phyloP scores from a whole-genome alignment of 2,888 invertebrate genomes.

The Ectropis crepuscularia region DNA sequence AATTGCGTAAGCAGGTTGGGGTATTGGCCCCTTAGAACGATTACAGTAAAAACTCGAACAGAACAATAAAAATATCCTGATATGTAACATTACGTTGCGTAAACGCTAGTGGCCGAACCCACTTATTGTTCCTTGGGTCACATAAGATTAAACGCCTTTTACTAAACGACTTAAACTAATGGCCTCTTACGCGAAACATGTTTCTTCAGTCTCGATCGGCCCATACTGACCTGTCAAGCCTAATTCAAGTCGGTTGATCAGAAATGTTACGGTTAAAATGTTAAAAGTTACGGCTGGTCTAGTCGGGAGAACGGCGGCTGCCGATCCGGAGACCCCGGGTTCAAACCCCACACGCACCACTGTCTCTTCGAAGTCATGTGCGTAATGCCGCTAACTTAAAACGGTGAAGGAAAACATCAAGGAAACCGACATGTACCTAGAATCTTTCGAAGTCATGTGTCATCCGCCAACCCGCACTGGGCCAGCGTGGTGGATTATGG shows the following conservation, averaged over 20 bases:
- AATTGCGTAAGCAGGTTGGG: conserved; percentile 59
- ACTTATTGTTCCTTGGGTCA: conserved; percentile 22
- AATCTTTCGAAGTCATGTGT: too few species aligned
- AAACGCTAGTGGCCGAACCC: conserved; percentile 20
- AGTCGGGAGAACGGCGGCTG: too few species aligned
- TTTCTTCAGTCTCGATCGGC: conserved; percentile 4
- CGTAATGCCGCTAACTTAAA: too few species aligned
- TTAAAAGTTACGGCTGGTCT: too few species aligned
- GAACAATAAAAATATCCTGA: conserved; percentile 30
- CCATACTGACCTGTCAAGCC: conserved; percentile 10
- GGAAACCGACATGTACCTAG: too few species aligned
- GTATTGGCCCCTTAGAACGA: conserved; percentile 27
- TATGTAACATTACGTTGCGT: conserved; percentile 27
- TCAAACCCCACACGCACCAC: too few species aligned
- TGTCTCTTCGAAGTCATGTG: too few species aligned
- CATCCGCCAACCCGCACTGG: too few species aligned
- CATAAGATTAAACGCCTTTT: conserved; percentile 24
- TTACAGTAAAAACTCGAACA: conserved; percentile 23
- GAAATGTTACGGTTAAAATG: too few species aligned
- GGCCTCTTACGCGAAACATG: conserved; percentile 13
- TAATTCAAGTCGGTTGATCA: conserved; percentile 1
- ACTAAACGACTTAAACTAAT: conserved; percentile 24
- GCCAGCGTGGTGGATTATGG: too few species aligned
- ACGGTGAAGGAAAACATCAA: too few species aligned
- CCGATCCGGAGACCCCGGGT: too few species aligned